Percentiles rank a stretch among this genome's conserved stretches.
phyloP scores from a whole-genome alignment of 2,888 invertebrate genomes.

The Geophilus truncorum region DNA sequence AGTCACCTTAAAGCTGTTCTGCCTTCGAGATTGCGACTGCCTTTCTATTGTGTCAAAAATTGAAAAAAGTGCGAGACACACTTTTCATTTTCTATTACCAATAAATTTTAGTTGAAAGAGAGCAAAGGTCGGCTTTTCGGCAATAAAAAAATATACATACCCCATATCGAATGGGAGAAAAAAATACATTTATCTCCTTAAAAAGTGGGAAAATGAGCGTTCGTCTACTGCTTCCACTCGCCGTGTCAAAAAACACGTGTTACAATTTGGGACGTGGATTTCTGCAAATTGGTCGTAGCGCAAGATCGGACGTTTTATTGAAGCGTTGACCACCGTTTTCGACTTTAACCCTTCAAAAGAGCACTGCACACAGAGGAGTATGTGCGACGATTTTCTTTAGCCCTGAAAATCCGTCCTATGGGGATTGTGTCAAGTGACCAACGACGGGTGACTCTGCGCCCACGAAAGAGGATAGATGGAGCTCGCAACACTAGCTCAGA shows the following conservation, averaged over 20 bases:
- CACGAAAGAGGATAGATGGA: background rate
- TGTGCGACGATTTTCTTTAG: background rate
- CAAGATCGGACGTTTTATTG: too few relatives aligned
- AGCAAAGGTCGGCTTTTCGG: background rate
- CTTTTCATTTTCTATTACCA: background rate
- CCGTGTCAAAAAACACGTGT: background rate
- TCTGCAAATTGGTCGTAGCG: background rate
- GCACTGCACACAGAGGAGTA: background rate
- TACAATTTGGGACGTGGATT: background rate
- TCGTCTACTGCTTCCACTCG: too few relatives aligned
- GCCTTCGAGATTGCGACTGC: background rate
- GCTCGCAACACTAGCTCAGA: too few relatives aligned
- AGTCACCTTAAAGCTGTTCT: background rate
- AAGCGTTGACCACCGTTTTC: background rate
- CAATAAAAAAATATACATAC: background rate
- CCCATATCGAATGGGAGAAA: too few relatives aligned
- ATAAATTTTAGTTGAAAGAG: background rate
- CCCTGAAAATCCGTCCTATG: background rate
- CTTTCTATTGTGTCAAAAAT: background rate
- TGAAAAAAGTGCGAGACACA: background rate
- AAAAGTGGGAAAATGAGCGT: too few relatives aligned
- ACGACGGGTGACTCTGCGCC: background rate
- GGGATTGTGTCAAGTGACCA: background rate
- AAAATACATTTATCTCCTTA: too few relatives aligned
- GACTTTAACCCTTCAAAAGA: background rate